phyloP scores from a whole-genome alignment of 2,888 invertebrate species.

The Quadroppia sp. region DNA sequence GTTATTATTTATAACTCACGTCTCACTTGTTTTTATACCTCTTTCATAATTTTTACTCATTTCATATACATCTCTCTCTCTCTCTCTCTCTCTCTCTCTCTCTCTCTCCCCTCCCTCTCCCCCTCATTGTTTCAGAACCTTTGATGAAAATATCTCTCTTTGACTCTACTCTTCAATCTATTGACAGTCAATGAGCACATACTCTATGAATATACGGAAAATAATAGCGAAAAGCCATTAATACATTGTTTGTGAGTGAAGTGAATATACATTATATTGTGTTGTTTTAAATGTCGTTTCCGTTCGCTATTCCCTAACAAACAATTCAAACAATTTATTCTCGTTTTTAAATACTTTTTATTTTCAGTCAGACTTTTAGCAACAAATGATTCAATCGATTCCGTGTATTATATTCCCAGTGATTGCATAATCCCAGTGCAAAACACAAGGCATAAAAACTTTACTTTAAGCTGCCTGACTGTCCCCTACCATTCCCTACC shows the following conservation, averaged over 20 bases:
- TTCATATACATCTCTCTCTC: not conserved
- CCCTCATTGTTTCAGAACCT: too few species aligned
- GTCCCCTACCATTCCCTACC: not conserved
- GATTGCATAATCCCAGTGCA: not conserved
- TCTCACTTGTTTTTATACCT: not conserved
- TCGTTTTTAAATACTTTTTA: not conserved
- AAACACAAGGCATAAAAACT: not conserved
- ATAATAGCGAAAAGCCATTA: too few species aligned
- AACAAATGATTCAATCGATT: conserved; percentile 14
- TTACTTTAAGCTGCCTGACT: not conserved
- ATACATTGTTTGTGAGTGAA: too few species aligned
- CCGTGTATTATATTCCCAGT: not conserved
- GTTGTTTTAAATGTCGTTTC: too few species aligned
- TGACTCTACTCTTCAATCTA: too few species aligned
- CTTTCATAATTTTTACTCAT: not conserved
- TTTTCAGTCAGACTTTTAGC: not conserved
- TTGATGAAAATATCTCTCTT: too few species aligned
- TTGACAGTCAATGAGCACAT: too few species aligned
- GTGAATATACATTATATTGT: too few species aligned
- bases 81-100: not conserved
- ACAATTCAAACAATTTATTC: too few species aligned
- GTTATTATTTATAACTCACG: conserved; percentile 35
- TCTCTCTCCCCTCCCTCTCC: too few species aligned
- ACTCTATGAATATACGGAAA: too few species aligned
- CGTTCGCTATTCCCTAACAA: too few species aligned